Evolutionary conservation across 1,140 invertebrate genomes (phyloP).

Genomic region (Bursaphelenchus mucronatus): DNA sequence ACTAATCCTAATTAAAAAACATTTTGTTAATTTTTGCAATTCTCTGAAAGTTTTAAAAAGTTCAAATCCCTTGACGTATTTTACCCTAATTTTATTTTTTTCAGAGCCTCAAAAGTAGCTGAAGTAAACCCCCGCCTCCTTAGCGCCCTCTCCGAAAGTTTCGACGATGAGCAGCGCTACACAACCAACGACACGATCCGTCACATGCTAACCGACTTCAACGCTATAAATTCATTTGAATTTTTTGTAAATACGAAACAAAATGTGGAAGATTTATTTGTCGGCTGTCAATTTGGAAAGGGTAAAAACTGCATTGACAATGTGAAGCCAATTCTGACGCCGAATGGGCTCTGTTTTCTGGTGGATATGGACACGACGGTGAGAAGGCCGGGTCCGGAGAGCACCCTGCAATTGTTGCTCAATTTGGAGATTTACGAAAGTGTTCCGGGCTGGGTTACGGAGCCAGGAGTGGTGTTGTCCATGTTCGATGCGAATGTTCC

Average conservation of each 20-base stretch:
- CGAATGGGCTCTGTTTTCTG: conserved; percentile 38
- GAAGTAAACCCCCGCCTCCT: conserved; percentile 33
- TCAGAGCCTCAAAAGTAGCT: conserved; percentile 39
- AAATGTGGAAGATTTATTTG: conserved; percentile 39
- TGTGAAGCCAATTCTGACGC: conserved; percentile 36
- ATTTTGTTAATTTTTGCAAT: no score
- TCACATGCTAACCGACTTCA: conserved; percentile 22
- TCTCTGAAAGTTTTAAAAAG: no score
- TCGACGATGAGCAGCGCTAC: conserved; percentile 31
- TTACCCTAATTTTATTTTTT: neutral
- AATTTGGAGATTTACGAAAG: conserved; percentile 43
- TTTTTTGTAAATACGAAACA: conserved; percentile 28
- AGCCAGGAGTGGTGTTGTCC: conserved; percentile 40
- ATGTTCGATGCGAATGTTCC: conserved; percentile 34
- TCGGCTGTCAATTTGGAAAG: conserved; percentile 44
- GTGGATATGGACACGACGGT: conserved; percentile 39
- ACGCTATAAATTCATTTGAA: conserved; percentile 25
- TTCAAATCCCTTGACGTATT: no score
- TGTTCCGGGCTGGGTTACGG: conserved; percentile 36
- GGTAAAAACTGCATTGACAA: conserved; percentile 37
- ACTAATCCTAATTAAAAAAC: neutral
- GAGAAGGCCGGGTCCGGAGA: conserved; percentile 35
- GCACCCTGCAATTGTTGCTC: conserved; percentile 33
- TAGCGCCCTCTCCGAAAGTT: conserved; percentile 24
- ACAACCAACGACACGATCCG: conserved; percentile 27